phyloP scores from a whole-genome alignment of 2,797 vertebrate species.

The Triplophysa yarkandensis region DNA sequence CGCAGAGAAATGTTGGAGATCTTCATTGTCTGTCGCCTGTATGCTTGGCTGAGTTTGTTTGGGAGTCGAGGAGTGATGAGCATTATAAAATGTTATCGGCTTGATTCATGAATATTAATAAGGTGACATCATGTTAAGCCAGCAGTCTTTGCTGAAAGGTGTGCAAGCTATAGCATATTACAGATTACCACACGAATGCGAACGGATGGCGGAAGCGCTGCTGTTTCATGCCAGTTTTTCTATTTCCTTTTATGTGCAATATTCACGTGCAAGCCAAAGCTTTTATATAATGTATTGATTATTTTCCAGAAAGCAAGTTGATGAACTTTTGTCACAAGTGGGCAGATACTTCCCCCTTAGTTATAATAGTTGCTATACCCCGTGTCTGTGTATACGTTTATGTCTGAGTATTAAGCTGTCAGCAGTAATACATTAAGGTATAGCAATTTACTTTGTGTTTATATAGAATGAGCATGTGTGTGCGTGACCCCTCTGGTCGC shows the following conservation, averaged over 20 bases:
- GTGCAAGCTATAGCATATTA: not conserved
- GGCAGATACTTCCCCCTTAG: not conserved
- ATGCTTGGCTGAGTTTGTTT: conserved; percentile 28
- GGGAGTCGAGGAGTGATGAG: conserved; percentile 24
- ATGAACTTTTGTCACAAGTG: not conserved
- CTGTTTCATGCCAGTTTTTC: not conserved
- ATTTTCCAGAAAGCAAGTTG: not conserved
- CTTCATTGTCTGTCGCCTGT: conserved; percentile 21
- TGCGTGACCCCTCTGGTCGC: conserved; percentile 20
- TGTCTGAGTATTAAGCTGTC: conserved; percentile 30
- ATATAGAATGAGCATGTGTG: conserved; percentile 27
- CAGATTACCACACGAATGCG: not conserved
- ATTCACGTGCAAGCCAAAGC: not conserved
- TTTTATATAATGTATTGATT: not conserved
- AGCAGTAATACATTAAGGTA: conserved; percentile 30
- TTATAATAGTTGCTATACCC: not conserved
- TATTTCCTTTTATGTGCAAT: not conserved
- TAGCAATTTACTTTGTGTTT: conserved; percentile 15
- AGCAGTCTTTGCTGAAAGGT: not conserved
- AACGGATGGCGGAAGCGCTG: not conserved
- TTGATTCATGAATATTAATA: conserved; percentile 7
- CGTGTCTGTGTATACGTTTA: conserved; percentile 9
- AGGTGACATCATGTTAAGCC: not conserved
- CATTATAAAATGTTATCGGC: conserved; percentile 6
- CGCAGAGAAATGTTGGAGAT: conserved; percentile 7